Conservation (phyloP, 2,888 invertebrate species). For the Oscheius sp. region DNA sequence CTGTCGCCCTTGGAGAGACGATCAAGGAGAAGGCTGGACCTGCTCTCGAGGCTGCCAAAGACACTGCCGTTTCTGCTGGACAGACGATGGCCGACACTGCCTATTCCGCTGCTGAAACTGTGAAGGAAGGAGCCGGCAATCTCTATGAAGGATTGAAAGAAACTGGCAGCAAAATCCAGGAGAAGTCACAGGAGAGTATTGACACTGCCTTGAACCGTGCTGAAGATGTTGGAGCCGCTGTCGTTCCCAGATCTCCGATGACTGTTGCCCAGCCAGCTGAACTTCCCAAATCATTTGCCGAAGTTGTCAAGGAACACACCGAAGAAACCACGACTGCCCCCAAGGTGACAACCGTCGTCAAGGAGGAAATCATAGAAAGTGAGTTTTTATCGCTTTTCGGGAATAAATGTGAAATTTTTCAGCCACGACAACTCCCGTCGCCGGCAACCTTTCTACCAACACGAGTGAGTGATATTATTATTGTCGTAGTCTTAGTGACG, state of each 20-base stretch:
- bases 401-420: no score
- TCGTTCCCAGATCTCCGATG: background rate
- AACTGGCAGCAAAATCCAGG: background rate
- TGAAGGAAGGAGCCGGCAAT: conserved; percentile 13
- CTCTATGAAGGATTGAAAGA: background rate
- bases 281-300: background rate
- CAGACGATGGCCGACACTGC: background rate
- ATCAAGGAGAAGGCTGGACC: conserved; percentile 2
- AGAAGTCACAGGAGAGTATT: background rate
- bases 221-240: background rate
- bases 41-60: background rate
- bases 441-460: no score
- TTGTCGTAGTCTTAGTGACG: no score
- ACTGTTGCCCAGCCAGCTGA: background rate
- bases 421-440: no score
- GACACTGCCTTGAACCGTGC: background rate
- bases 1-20: background rate
- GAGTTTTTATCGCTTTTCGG: no score
- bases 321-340: background rate
- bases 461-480: no score
- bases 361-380: background rate
- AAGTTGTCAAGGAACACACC: background rate
- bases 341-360: background rate
- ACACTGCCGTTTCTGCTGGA: background rate
- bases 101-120: background rate